Evolutionary conservation across 1,140 invertebrate species (phyloP), one percentile per base, ranked within the genome.

Genomic region (Aphaenogaster floridana): DNA sequence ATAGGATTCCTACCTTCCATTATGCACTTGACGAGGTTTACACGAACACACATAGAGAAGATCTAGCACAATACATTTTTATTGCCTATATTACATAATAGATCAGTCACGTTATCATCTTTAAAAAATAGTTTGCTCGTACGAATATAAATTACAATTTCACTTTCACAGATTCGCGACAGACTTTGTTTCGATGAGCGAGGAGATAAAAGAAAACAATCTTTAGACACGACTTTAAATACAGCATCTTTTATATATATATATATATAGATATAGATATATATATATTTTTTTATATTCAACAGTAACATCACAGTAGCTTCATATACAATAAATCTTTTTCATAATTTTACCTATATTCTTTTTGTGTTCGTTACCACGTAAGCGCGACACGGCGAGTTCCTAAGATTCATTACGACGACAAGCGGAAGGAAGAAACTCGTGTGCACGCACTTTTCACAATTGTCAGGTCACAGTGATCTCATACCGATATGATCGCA

Each of bases 281-380:
- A 84, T 90, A 91, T 92, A 90, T 92, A 88, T 89, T 92, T 90
- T 92, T 92, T 94, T 93, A 94, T 95, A 94, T 95, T 94, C 93
- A 94, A 94, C 94, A 94, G 92, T 94, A 95, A 95, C 94, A 95
- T 95, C 94, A 94, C 94, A 95, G 94, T 94, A 94, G 94, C 94
- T 94, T 94, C 93, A 94, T 95, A 94, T 95, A 95, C 93, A 94
- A 94, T 94, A 94, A 95, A 93, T 90, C 91, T 92, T 90, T 92
- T 94, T 74, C 84, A 93, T 92, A 93, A 93, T 91, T 93, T 90
- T 59, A 88, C 91, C 59, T 61, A 48, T 77, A 68, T 68, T 64
- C 11, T 78, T 50, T 48, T 72, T 88, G 86, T 89, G 86, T 90
- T 93, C 88, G 87, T 93, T 91, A 90, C 79, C 90, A 93, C 90